These are phyloP conservation scores for Sebastes glaucus DNA, from an alignment of 2,797 vertebrate genomes.

Conservation along the genomic window DNA sequence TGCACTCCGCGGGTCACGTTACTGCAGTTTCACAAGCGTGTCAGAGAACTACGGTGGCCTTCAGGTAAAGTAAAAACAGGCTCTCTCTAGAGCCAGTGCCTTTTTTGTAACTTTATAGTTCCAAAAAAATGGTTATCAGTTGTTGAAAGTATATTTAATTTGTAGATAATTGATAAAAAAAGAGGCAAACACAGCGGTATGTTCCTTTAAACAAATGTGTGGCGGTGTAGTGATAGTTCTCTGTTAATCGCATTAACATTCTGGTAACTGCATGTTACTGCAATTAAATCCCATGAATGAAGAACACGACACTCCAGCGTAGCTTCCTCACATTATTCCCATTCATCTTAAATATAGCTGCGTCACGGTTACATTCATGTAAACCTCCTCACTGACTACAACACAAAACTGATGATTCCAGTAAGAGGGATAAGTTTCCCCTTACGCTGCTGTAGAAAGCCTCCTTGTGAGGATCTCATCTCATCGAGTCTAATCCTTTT, in stretches of 20 bases:
- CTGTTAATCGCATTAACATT: neutral
- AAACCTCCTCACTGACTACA: neutral
- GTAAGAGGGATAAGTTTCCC: constrained; percentile 39
- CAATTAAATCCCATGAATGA: neutral
- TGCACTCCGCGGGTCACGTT: too few relatives aligned
- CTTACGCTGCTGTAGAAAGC: constrained; percentile 46
- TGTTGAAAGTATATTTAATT: neutral
- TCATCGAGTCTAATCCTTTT: constrained; percentile 21
- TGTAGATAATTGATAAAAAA: neutral
- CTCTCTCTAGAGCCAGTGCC: neutral
- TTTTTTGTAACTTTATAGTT: neutral
- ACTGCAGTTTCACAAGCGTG: too few relatives aligned
- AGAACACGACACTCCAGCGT: too few relatives aligned
- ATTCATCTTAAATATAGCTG: neutral
- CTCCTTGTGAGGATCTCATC: constrained; percentile 51
- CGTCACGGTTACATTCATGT: neutral
- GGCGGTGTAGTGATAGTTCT: neutral
- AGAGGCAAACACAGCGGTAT: neutral
- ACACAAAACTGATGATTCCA: neutral
- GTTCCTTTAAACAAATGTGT: neutral
- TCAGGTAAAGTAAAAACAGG: neutral
- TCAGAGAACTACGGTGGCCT: neutral
- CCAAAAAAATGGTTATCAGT: too few relatives aligned
- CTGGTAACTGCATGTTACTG: neutral
- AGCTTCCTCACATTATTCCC: neutral